Base-by-base conservation (phyloP, 2,797 vertebrate genomes). In the Sebastes cheni region DNA sequence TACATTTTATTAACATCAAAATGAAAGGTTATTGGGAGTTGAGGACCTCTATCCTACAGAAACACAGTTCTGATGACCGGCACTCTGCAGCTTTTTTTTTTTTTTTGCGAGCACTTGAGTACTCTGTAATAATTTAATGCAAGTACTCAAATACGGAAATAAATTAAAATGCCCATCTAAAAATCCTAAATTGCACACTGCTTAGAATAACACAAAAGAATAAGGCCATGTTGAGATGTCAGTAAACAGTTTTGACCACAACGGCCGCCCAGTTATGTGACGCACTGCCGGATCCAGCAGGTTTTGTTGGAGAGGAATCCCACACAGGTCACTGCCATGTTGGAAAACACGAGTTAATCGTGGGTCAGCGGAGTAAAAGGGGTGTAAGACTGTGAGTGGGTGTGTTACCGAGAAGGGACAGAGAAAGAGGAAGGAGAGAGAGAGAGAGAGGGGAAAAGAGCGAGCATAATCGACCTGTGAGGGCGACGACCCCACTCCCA, bases 401-500 rank as follows among this genome's bases (percentile, higher is more conserved):
- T 20, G 56, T 36, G 59, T 36, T 18, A 60, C 16, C n/a, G 42
- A 67, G 60, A 34, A 52, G 55, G 68, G 54, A 67, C 32, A 62
- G 61, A 70, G 42, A 5, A 52, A 46, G 67, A 80, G 23, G 73
- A 25, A 64, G 42, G 30, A 42, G 36, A 59, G 65, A 23, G 54
- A 23, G 54, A 12, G 59, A 30, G 8, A n/a, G 29, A 20, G 52
- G 56, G 71, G 29, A 36, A 78, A 55, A 65, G 70, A 67, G 67
- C 1, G 6, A n/a, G 72, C 36, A 50, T 60, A 74, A 82, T 83
- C 61, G 82, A 90, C 88, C 77, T 85, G 67, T 8, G 52, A 88
- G 91, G 90, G 82, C 69, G 54, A 39, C 64, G 88, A 94, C 93
- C 93, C 85, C 92, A 92, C 92, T 94, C 90, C 83, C 73, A 11